Evolutionary conservation across 2,888 invertebrate genomes (phyloP), one percentile per base, ranked within the genome.

Genomic region (Andricus quercusramuli): DNA sequence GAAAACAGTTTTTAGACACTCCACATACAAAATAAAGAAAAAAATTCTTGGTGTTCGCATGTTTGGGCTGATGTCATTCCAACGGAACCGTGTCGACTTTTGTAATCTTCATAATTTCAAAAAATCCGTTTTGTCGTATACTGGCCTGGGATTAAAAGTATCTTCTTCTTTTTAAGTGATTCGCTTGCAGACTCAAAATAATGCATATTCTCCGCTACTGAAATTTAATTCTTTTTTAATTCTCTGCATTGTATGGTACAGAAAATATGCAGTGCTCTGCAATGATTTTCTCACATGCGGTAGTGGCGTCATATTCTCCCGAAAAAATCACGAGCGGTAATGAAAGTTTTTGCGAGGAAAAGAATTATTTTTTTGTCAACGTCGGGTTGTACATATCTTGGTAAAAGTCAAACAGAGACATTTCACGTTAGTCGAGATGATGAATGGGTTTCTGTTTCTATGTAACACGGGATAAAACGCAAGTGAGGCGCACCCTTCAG

Each of bases 401-500:
- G 32, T 62, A 25, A 13, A 62, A 25, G 62, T 25, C 25, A 62
- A 25, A 25, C 25, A 62, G 62, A 25, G 62, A 25, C 25, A 25
- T 62, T 62, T 13, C 25, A 13, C 22, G 62, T 62, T 25, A 25
- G 25, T 15, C 25, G 62, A 68, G 44, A 68, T 68, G 17, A 68
- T 29, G 32, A 68, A 68, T 68, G 37, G 13, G 41, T 25, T 68
- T 44, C 37, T 68, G 41, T 37, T n/a, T 68, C 68, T 44, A 37
- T 15, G 11, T 6, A 68, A 25, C 68, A 62, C 15, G 15, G 25
- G 62, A 15, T 62, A 62, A 25, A 62, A 62, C 25, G 11, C 68
- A 32, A 44, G 37, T 68, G n/a, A 44, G 37, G 44, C 37, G 62
- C 66, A 77, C 70, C 77, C 74, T 79, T 74, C 20, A 62, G 66